A percentile compares a stretch with the other conserved stretches of the same genome.
phyloP scores from a whole-genome alignment of 1,140 invertebrate genomes.

The Aphaenogaster floridana region DNA sequence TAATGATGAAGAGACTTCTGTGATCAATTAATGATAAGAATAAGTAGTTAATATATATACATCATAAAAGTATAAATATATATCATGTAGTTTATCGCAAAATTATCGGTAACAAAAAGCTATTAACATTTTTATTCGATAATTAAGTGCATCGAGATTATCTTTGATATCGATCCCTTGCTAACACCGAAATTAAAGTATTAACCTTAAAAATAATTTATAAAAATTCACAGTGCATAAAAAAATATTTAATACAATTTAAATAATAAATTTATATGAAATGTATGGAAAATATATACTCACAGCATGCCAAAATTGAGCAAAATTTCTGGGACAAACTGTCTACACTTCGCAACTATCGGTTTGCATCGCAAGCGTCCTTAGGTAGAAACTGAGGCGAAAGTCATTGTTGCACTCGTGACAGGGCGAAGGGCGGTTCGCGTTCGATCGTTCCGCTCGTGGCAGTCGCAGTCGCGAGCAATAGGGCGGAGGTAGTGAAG shows the following conservation, averaged over 20 bases:
- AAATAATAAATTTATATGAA: neutral
- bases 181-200: neutral
- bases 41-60: neutral
- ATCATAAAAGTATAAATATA: neutral
- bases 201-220: neutral
- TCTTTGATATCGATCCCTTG: neutral
- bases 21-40: slow-evolving; percentile 3
- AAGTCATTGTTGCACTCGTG: slow-evolving; percentile 5
- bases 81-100: too few species aligned
- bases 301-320: neutral
- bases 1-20: neutral
- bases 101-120: neutral
- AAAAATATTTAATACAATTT: neutral
- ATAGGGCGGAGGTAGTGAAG: slow-evolving; percentile 57
- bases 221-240: neutral
- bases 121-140: neutral
- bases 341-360: neutral
- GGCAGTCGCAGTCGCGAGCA: slow-evolving; percentile 35
- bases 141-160: neutral
- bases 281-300: neutral
- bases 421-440: slow-evolving; percentile 38
- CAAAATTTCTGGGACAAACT: neutral
- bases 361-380: neutral
- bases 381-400: slow-evolving; percentile 1
- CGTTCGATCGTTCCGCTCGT: slow-evolving; percentile 55